Base-by-base conservation (phyloP, 1,140 invertebrate species). In the Neodiprion fabricii region DNA sequence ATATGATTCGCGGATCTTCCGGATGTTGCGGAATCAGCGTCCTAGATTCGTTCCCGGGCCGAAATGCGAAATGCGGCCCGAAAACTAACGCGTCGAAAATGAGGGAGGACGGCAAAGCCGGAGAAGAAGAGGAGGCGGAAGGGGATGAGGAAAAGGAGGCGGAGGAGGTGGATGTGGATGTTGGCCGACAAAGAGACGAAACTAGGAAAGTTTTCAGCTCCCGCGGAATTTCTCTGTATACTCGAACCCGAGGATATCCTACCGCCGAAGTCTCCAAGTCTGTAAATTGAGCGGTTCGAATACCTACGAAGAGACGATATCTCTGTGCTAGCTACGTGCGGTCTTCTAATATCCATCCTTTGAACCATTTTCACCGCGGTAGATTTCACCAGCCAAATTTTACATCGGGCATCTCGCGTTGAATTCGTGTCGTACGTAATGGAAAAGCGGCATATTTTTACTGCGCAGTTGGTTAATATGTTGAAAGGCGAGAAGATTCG, bases 121-220 rank as follows among this genome's bases (percentile, higher is more conserved):
- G 12, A 49, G 23, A 65, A 48, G 65, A 71, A 48, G 9, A 8
- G 14, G 61, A 23, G 4, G 7, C 4, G 28, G 67, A 14, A 14
- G 9, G 61, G 61, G 17, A 50, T 9, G 47, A 48, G 17, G 48
- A 65, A 50, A 17, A 28, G 53, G 28, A 67, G 47, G 67, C 50
- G 73, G 66, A 76, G 72, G 70, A 70, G 71, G 71, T 49, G 69
- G 71, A 48, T 1, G 21, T 66, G 14, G 61, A 66, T 1, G 61
- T 21, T 14, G 21, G 21, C 14, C 21, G 61, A 21, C 14, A 66
- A 66, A 14, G 61, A 14, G 61, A 66, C 14, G 14, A 14, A 21
- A 21, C 61, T 40, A 40, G 28, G 28, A 40, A 40, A 61, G 53
- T 61, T 17, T 61, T 9, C 53, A 9, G 0, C n/a, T 61, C 53